Evolutionary conservation across 2,113 vertebrate genomes (phyloP).

Genomic region (Pogona vitticeps): DNA sequence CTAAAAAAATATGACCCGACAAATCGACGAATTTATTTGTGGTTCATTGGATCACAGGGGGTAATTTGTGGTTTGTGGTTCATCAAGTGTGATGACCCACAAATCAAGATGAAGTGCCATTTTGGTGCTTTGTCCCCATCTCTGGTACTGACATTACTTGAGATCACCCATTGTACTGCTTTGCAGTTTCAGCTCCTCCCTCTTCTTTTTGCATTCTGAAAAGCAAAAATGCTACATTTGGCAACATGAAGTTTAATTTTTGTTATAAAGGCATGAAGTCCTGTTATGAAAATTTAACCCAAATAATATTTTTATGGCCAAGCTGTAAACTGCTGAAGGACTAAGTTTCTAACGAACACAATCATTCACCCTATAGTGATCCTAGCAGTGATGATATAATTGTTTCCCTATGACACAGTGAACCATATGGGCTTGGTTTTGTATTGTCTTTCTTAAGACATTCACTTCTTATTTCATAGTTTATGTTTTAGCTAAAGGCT

Average conservation of each 20-base stretch:
- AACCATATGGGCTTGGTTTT: constrained; percentile 51
- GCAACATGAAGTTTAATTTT: neutral
- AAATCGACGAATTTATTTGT: too few species aligned
- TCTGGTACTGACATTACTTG: too few species aligned
- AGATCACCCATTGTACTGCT: neutral
- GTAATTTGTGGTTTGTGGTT: too few species aligned
- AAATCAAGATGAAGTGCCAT: too few species aligned
- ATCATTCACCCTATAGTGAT: constrained; percentile 45
- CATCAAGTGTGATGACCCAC: too few species aligned
- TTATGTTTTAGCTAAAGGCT: constrained; percentile 41
- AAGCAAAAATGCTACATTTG: constrained; percentile 24
- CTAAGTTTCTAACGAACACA: constrained; percentile 49
- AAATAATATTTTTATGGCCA: constrained; percentile 41
- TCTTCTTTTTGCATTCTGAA: constrained; percentile 9
- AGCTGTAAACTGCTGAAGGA: constrained; percentile 50
- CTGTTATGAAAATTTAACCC: neutral
- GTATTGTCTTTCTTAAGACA: constrained; percentile 44
- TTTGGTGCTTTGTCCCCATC: too few species aligned
- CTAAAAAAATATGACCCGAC: too few species aligned
- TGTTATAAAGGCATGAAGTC: constrained; percentile 13
- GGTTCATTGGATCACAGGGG: too few species aligned
- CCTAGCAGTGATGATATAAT: constrained; percentile 12
- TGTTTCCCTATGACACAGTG: constrained; percentile 8
- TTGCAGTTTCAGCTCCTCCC: neutral
- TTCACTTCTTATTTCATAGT: constrained; percentile 34